These are phyloP conservation scores for Scaptomyza reducta DNA, from an alignment of 2,888 invertebrate genomes.

Conservation along the genomic window DNA sequence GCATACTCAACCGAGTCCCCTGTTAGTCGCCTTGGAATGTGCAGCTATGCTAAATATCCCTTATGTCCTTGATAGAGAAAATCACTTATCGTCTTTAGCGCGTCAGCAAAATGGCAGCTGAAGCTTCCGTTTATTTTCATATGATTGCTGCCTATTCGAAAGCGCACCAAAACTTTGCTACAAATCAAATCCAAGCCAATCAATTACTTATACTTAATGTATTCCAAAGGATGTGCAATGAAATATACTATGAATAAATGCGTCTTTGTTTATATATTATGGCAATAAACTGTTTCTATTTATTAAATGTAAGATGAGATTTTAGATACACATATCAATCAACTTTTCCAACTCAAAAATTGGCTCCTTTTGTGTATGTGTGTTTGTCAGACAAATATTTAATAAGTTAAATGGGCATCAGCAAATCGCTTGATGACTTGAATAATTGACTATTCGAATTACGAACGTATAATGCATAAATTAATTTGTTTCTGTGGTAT, in stretches of 20 bases:
- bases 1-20: conserved; percentile 55
- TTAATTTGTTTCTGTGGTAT: conserved; percentile 14
- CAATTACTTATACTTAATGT: conserved; percentile 36
- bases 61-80: conserved; percentile 55
- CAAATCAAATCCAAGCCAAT: conserved; percentile 21
- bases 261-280: background rate
- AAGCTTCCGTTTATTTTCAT: conserved; percentile 37
- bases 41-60: conserved; percentile 61
- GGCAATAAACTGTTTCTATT: background rate
- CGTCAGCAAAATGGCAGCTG: conserved; percentile 22
- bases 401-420: conserved; percentile 24
- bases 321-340: background rate
- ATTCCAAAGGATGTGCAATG: background rate
- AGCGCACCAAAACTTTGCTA: conserved; percentile 17
- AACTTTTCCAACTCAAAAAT: background rate
- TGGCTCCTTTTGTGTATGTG: background rate
- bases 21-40: conserved; percentile 20
- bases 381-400: conserved; percentile 1
- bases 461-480: conserved; percentile 13
- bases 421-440: conserved; percentile 46
- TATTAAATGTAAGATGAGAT: background rate
- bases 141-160: conserved; percentile 24
- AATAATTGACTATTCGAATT: conserved; percentile 32
- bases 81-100: conserved; percentile 45
- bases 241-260: background rate